phyloP scores from a whole-genome alignment of 2,113 vertebrate species.

The Ellobius talpinus region DNA sequence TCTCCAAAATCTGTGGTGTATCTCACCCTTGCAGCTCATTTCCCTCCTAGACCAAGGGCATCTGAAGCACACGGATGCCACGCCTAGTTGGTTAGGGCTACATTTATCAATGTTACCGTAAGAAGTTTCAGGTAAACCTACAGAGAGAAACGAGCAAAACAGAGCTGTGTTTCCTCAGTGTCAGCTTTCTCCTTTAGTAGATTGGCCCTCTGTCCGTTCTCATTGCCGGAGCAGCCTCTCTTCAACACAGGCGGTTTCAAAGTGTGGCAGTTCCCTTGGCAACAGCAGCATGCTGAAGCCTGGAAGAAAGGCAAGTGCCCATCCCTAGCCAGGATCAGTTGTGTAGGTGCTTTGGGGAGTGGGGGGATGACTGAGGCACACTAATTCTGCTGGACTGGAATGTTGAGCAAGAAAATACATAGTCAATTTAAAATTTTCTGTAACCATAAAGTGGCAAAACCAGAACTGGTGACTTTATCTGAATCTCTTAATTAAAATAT shows the following conservation, averaged over 20 bases:
- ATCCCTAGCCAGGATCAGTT: neutral
- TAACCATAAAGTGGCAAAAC: conserved; percentile 49
- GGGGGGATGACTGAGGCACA: neutral
- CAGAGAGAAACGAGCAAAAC: conserved; percentile 26
- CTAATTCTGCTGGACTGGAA: neutral
- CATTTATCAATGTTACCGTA: neutral
- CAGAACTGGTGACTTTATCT: conserved; percentile 38
- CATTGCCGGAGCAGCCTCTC: neutral
- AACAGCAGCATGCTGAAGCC: neutral
- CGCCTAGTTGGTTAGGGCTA: neutral
- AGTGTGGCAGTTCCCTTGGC: neutral
- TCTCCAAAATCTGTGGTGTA: neutral
- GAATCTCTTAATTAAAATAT: conserved; percentile 31
- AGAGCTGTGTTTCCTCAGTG: neutral
- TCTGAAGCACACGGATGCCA: neutral
- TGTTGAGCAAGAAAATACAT: neutral
- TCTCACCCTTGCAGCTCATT: neutral
- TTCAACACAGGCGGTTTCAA: conserved; percentile 25
- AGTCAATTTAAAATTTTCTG: conserved; percentile 39
- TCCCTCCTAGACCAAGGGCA: neutral
- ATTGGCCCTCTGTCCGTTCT: neutral
- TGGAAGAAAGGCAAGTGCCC: neutral
- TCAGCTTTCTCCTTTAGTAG: neutral
- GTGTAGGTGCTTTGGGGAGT: neutral
- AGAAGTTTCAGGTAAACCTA: conserved; percentile 21